These are phyloP conservation scores for Cuniculus paca DNA, from an alignment of 2,797 vertebrate genomes.

Conservation along the genomic window DNA sequence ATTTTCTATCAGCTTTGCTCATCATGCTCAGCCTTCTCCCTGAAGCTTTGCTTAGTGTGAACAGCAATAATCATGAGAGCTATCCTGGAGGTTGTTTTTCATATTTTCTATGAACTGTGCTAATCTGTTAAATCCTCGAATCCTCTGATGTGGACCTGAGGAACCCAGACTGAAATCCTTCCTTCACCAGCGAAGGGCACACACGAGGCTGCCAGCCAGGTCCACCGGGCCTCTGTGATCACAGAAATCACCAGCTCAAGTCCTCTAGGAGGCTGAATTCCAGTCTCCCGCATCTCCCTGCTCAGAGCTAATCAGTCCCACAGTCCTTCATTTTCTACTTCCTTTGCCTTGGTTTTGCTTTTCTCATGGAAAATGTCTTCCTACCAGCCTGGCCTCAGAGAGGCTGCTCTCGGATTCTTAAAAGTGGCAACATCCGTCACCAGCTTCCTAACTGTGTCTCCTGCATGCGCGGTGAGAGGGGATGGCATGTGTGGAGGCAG, in stretches of 20 bases:
- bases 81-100: background rate
- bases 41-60: slow-evolving; percentile 10
- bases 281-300: background rate
- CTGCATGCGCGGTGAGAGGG: background rate
- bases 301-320: background rate
- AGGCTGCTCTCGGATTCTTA: background rate
- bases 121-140: slow-evolving; percentile 48
- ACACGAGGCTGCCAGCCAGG: background rate
- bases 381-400: background rate
- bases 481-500: background rate
- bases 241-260: background rate
- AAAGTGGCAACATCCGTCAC: background rate
- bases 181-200: background rate
- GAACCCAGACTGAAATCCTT: background rate
- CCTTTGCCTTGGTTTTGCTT: background rate
- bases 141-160: background rate
- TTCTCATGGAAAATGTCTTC: background rate
- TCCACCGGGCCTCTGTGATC: background rate
- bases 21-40: background rate
- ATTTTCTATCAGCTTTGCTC: background rate
- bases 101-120: background rate
- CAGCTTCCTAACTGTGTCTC: background rate
- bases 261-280: background rate
- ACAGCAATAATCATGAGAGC: background rate
- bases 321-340: background rate